A percentile compares a stretch with the other conserved stretches of the same genome.
Conservation (phyloP, 2,888 invertebrate species). For the Matsumyia berberina region DNA sequence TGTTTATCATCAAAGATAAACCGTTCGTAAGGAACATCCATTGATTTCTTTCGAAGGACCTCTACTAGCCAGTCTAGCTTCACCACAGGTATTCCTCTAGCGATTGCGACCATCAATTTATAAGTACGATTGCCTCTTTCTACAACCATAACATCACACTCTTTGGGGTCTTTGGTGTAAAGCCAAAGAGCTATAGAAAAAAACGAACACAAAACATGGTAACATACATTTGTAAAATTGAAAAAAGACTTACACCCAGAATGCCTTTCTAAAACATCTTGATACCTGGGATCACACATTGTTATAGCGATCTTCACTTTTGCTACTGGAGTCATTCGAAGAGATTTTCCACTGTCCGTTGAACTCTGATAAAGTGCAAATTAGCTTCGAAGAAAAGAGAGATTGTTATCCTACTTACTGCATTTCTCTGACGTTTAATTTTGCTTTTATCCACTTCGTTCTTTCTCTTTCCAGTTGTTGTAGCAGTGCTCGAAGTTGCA, state of each 20-base stretch:
- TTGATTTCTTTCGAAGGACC: constrained; percentile 56
- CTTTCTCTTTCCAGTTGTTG: constrained; percentile 20
- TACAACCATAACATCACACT: constrained; percentile 86
- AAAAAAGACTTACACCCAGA: constrained; percentile 48
- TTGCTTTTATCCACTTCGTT: not conserved
- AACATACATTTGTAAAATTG: not conserved
- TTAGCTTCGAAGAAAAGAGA: not conserved
- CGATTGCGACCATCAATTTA: constrained; percentile 87
- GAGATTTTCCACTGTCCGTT: constrained; percentile 3
- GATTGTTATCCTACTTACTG: constrained; percentile 1
- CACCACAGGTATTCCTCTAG: constrained; percentile 87
- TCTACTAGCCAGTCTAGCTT: constrained; percentile 78
- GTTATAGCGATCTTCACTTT: constrained; percentile 62
- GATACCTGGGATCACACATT: constrained; percentile 52
- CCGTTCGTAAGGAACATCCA: constrained; percentile 67
- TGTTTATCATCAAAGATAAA: constrained; percentile 72
- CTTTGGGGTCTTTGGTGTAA: constrained; percentile 84
- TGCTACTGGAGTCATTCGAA: constrained; percentile 4
- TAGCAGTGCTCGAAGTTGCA: too few species aligned
- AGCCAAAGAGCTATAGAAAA: constrained; percentile 84
- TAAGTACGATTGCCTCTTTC: constrained; percentile 85
- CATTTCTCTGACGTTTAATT: constrained; percentile 3
- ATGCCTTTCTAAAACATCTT: constrained; percentile 33
- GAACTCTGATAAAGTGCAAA: constrained; percentile 28
- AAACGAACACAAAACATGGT: not conserved